Evolutionary conservation across 1,140 invertebrate genomes (phyloP), one percentile per base, ranked within the genome.

Genomic region (Dolichoris vasculosae): DNA sequence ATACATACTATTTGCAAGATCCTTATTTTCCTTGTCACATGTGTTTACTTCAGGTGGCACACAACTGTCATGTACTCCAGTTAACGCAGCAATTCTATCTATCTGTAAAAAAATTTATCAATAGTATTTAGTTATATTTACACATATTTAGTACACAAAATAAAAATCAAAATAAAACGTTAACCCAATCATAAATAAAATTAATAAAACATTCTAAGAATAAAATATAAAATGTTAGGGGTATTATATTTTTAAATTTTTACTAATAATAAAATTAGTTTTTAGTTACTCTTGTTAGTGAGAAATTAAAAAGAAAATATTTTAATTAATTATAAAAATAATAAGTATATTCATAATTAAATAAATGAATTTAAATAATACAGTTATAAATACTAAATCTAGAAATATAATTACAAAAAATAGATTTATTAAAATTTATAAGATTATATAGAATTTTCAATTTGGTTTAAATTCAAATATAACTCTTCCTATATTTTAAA

Each of bases 1-100:
- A 78, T 82, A 87, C 87, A 83, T 89, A 92, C 91, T 89, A 84
- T 91, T 90, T 85, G 88, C 90, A n/a, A 94, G 87, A 75, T 92
- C 90, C 79, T 89, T 87, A 86, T 93, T 94, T 86, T 94, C 92
- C 82, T 91, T 92, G 84, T 94, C 93, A 80, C 94, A 76, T 35
- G 79, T 46, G 23, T 89, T 88, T n/a, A 94, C 55, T 80, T 92
- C 89, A 51, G 88, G 83, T 59, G 78, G 81, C 43, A 91, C 69
- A 84, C 91, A 90, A 35, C 87, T 80, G 51, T 88, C 87, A 32
- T 88, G 79, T 55, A 83, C 83, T 82, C 87, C 85, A 63, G 90
- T 85, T 79, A 89, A 67, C 38, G 84, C 88, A 76, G 88, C 89
- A 86, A 92, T 90, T 82, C 89, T 90, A 80, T 92, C 90, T 85